Conservation (phyloP, 53 echinoderm and acorn worm genomes). For the Paelopatides confundens region DNA sequence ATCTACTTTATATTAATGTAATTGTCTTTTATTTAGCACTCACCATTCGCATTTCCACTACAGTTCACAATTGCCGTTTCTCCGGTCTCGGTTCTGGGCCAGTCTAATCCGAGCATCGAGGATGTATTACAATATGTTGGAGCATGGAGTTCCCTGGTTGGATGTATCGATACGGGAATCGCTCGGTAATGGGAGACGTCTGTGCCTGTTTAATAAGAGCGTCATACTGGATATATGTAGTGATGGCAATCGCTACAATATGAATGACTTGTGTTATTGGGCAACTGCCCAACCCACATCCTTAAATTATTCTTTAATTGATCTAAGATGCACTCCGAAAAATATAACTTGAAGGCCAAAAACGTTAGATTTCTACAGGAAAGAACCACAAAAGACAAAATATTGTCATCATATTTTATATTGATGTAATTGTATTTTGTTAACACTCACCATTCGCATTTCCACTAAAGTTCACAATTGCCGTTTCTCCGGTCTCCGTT, state of each 20-base stretch:
- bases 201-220: too few relatives aligned
- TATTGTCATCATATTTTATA: background rate
- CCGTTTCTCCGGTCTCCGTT: background rate
- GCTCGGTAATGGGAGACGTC: background rate
- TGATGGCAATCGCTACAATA: too few relatives aligned
- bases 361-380: too few relatives aligned
- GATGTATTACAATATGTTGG: background rate
- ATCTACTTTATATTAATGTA: background rate
- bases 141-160: background rate
- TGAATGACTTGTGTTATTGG: too few relatives aligned
- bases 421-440: background rate
- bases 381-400: background rate
- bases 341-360: too few relatives aligned
- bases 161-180: background rate
- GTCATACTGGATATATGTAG: too few relatives aligned
- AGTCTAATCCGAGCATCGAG: background rate
- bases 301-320: too few relatives aligned
- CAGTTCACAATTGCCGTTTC: conserved; percentile 17
- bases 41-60: background rate
- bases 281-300: too few relatives aligned
- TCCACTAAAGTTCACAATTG: background rate
- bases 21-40: background rate
- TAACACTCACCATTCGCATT: background rate
- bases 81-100: background rate
- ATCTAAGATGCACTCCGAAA: too few relatives aligned